Percentiles rank a stretch among this genome's conserved stretches.
These are phyloP conservation scores for Muraenolepis orangiensis DNA, from an alignment of 2,797 vertebrate genomes.

Conservation along the genomic window DNA sequence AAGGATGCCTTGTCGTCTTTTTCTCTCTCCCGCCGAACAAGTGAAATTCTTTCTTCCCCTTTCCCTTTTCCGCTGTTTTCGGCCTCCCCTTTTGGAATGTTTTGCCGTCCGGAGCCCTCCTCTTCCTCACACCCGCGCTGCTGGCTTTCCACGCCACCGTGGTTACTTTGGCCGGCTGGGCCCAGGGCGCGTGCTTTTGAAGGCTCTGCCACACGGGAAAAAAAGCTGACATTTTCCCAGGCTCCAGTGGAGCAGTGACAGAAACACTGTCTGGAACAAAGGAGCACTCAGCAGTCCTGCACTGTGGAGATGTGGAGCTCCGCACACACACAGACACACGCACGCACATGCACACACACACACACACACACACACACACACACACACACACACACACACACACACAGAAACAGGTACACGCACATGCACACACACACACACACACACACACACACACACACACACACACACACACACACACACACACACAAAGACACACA, in stretches of 20 bases:
- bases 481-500: background rate
- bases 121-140: slow-evolving; percentile 58
- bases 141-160: slow-evolving; percentile 51
- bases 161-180: slow-evolving; percentile 29
- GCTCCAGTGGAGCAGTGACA: slow-evolving; percentile 33
- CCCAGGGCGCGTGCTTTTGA: slow-evolving; percentile 25
- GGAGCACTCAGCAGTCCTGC: slow-evolving; percentile 26
- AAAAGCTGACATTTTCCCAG: slow-evolving; percentile 16
- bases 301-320: slow-evolving; percentile 13
- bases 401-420: too few relatives aligned
- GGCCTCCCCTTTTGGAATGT: slow-evolving; percentile 63
- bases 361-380: too few relatives aligned
- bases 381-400: too few relatives aligned
- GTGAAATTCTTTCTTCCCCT: slow-evolving; percentile 58
- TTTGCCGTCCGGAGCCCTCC: slow-evolving; percentile 43
- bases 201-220: slow-evolving; percentile 36
- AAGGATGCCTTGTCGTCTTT: slow-evolving; percentile 57
- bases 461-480: too few relatives aligned
- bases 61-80: slow-evolving; percentile 61
- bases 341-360: too few relatives aligned
- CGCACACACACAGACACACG: background rate
- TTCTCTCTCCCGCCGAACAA: slow-evolving; percentile 62
- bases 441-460: background rate
- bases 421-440: background rate
- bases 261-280: slow-evolving; percentile 21